Percentiles rank a stretch among this genome's conserved stretches.
Evolutionary conservation across 2,888 invertebrate genomes (phyloP).

Genomic region (Noctua janthe): DNA sequence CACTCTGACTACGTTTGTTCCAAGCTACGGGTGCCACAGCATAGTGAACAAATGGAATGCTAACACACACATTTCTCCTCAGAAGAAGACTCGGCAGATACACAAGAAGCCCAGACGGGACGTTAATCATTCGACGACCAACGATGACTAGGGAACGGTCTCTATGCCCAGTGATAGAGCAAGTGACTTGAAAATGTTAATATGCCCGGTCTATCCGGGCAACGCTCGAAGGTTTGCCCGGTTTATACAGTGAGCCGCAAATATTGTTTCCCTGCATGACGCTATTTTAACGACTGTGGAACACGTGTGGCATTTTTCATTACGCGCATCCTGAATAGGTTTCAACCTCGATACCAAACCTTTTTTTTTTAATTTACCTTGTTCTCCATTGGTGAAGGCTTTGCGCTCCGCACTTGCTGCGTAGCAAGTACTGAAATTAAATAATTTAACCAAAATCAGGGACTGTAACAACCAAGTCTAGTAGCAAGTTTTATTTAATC

Average conservation of each 20-base stretch:
- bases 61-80: slow-evolving; percentile 54
- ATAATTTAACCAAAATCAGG: slow-evolving; percentile 15
- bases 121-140: slow-evolving; percentile 49
- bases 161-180: slow-evolving; percentile 37
- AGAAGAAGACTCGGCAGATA: slow-evolving; percentile 51
- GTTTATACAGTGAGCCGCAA: slow-evolving; percentile 34
- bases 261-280: slow-evolving; percentile 37
- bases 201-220: slow-evolving; percentile 35
- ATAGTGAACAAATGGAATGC: slow-evolving; percentile 41
- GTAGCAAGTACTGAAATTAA: slow-evolving; percentile 11
- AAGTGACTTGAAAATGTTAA: slow-evolving; percentile 46
- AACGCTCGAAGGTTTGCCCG: slow-evolving; percentile 49
- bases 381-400: slow-evolving; percentile 46
- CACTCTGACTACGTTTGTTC: neutral
- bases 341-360: neutral
- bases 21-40: slow-evolving; percentile 3
- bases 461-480: neutral
- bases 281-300: slow-evolving; percentile 37
- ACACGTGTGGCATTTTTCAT: slow-evolving; percentile 27
- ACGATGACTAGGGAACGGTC: slow-evolving; percentile 45
- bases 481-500: neutral
- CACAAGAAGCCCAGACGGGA: slow-evolving; percentile 39
- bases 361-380: neutral
- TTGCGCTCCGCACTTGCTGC: slow-evolving; percentile 16
- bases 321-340: slow-evolving; percentile 16